phyloP scores from a whole-genome alignment of 2,113 vertebrate species.

The Ondatra zibethicus region DNA sequence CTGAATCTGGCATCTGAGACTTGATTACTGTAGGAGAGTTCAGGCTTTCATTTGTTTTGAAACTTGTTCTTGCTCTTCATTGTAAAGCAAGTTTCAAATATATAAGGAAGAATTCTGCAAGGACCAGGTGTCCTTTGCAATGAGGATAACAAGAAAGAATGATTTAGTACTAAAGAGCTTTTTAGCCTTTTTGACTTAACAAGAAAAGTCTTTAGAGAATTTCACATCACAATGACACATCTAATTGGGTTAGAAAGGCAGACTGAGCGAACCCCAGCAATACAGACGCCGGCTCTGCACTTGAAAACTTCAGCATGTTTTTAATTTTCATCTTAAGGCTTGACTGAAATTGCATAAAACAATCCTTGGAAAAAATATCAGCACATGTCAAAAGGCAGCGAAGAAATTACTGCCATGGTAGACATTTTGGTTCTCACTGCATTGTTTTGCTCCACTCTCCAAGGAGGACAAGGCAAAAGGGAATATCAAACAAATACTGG shows the following conservation, averaged over 20 bases:
- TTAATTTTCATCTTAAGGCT: conserved; percentile 54
- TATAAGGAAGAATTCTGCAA: conserved; percentile 41
- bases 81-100: conserved; percentile 59
- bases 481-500: conserved; percentile 30
- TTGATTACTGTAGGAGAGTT: background rate
- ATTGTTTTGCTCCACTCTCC: conserved; percentile 10
- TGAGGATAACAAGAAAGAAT: conserved; percentile 63
- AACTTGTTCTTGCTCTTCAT: conserved; percentile 35
- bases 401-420: background rate
- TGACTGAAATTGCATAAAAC: conserved; percentile 63
- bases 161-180: conserved; percentile 46
- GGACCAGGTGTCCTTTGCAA: conserved; percentile 33
- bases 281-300: background rate
- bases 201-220: conserved; percentile 60
- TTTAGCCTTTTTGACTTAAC: conserved; percentile 55
- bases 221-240: conserved; percentile 55
- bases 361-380: conserved; percentile 25
- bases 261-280: background rate
- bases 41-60: conserved; percentile 61
- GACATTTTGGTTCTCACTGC: background rate
- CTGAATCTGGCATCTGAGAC: conserved; percentile 1
- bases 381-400: background rate
- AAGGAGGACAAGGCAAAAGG: background rate
- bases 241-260: conserved; percentile 2
- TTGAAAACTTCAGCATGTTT: conserved; percentile 34